phyloP scores from a whole-genome alignment of 2,888 invertebrate genomes.

The Limnephilus auricula region DNA sequence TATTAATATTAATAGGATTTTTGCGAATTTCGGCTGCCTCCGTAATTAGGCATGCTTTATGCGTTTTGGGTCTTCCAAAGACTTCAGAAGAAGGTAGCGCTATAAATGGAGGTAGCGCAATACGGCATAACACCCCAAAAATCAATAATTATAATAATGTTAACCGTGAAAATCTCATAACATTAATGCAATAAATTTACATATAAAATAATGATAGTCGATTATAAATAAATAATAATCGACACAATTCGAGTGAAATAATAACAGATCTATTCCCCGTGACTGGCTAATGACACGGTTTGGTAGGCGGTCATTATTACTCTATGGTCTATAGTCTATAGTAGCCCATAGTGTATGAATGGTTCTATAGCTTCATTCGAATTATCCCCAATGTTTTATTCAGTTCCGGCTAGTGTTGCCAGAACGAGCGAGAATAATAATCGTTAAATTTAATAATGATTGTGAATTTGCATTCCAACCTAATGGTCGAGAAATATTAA shows the following conservation, averaged over 20 bases:
- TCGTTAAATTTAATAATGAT: slow-evolving; percentile 51
- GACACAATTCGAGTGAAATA: neutral
- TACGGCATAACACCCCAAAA: too few relatives aligned
- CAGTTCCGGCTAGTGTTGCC: slow-evolving; percentile 45
- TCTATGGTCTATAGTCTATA: neutral
- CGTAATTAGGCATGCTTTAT: too few relatives aligned
- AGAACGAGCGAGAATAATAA: slow-evolving; percentile 48
- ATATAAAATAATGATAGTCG: neutral
- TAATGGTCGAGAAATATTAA: slow-evolving; percentile 46
- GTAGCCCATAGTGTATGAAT: neutral
- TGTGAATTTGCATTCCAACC: slow-evolving; percentile 44
- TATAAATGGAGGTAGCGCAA: too few relatives aligned
- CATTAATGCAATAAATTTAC: too few relatives aligned
- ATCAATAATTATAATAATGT: too few relatives aligned
- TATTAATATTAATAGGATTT: too few relatives aligned
- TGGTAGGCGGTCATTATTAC: neutral
- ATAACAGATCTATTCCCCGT: neutral
- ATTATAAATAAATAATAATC: neutral
- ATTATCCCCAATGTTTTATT: slow-evolving; percentile 4
- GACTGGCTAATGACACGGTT: neutral
- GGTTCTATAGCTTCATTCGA: neutral
- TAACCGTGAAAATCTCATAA: too few relatives aligned
- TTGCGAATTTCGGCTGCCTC: too few relatives aligned
- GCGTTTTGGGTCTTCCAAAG: too few relatives aligned
- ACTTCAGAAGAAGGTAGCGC: too few relatives aligned